Conservation (phyloP, 2,888 invertebrate genomes). For the Blastobasis adustella region DNA sequence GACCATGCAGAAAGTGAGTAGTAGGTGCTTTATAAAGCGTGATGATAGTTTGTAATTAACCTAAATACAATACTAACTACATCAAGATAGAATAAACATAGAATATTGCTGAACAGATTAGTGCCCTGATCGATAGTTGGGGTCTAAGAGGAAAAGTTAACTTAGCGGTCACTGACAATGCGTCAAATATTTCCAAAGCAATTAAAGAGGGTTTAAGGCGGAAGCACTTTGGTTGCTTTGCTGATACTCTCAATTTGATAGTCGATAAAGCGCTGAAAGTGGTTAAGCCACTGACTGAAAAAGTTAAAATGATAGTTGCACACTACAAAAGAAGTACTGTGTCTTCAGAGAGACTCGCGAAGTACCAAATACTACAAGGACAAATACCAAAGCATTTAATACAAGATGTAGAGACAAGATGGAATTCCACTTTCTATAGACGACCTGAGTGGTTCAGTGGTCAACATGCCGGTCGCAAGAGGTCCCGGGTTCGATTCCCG, state of each 20-base stretch:
- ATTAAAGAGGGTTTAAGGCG: constrained; percentile 13
- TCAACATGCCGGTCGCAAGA: too few relatives aligned
- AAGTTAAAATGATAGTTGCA: constrained; percentile 3
- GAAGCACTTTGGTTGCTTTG: constrained; percentile 24
- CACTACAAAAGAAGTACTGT: constrained; percentile 8
- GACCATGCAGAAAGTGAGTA: too few relatives aligned
- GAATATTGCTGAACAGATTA: neutral
- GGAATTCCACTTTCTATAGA: constrained; percentile 16
- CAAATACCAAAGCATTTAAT: constrained; percentile 10
- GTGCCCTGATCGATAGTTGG: constrained; percentile 1
- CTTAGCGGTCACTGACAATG: constrained; percentile 26
- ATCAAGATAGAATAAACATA: too few relatives aligned
- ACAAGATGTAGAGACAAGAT: constrained; percentile 15
- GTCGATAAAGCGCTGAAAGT: constrained; percentile 3
- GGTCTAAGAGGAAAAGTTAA: constrained; percentile 17
- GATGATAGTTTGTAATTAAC: too few relatives aligned
- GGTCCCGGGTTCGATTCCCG: too few relatives aligned
- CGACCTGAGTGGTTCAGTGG: too few relatives aligned
- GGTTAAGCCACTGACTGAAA: neutral
- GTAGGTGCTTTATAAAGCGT: too few relatives aligned
- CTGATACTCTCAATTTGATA: constrained; percentile 17
- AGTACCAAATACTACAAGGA: constrained; percentile 8
- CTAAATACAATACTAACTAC: too few relatives aligned
- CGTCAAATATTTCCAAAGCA: constrained; percentile 21
- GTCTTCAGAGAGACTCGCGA: constrained; percentile 9